Evolutionary conservation across 2,797 vertebrate genomes (phyloP).

Genomic region (Hippocampus kuda): DNA sequence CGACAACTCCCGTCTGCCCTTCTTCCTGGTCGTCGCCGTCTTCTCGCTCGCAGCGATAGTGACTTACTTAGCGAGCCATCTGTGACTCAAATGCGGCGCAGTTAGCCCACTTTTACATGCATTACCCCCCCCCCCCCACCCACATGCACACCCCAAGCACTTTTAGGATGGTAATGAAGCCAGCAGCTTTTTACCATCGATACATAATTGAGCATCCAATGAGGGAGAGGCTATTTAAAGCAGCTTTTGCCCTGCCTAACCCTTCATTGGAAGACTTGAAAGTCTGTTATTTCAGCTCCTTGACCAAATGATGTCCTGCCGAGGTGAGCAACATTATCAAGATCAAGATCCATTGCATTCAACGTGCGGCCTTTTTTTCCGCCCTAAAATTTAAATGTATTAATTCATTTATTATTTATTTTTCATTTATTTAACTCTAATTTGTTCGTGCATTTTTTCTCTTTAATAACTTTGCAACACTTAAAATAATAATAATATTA

Average conservation of each 20-base stretch:
- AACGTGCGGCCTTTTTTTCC: too few relatives aligned
- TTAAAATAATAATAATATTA: too few relatives aligned
- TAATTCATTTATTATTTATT: not conserved
- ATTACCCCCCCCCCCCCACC: constrained; percentile 28
- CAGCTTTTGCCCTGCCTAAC: constrained; percentile 15
- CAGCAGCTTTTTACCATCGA: constrained; percentile 62
- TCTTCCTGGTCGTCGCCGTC: constrained; percentile 35
- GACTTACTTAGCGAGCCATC: constrained; percentile 51
- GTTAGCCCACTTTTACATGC: constrained; percentile 58
- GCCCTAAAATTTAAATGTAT: too few relatives aligned
- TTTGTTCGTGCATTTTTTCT: too few relatives aligned
- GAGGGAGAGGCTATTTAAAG: constrained; percentile 55
- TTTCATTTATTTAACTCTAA: not conserved
- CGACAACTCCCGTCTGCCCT: constrained; percentile 26
- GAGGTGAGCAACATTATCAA: too few relatives aligned
- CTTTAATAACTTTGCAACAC: too few relatives aligned
- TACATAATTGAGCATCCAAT: constrained; percentile 64
- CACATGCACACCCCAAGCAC: constrained; percentile 30
- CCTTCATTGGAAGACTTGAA: not conserved
- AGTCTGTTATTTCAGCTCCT: not conserved
- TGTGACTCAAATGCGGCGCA: constrained; percentile 61
- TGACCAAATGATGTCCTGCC: too few relatives aligned
- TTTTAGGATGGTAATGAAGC: constrained; percentile 67
- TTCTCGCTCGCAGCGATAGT: constrained; percentile 56
- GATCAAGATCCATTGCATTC: too few relatives aligned